Conservation (phyloP, 1,140 invertebrate genomes). For the Probaryconus sp. region DNA sequence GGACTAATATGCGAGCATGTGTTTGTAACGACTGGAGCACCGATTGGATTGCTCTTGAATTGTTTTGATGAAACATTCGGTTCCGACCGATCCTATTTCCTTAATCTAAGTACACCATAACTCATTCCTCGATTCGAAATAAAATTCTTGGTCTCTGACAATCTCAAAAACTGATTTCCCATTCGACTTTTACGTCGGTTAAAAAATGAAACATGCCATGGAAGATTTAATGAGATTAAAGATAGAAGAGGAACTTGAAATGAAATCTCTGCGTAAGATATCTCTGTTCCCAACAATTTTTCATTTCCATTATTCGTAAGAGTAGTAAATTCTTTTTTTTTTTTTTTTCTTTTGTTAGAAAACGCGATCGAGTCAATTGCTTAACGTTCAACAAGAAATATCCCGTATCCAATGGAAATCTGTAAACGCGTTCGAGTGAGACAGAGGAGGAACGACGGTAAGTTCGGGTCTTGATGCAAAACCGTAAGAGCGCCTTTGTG, state of each 20-base stretch:
- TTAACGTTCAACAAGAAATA: background rate
- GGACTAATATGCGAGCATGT: slow-evolving; percentile 6
- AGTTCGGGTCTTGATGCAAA: background rate
- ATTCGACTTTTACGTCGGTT: too few relatives aligned
- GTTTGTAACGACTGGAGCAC: slow-evolving; percentile 11
- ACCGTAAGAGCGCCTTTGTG: slow-evolving; percentile 32
- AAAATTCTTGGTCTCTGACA: too few relatives aligned
- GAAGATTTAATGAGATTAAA: slow-evolving; percentile 40
- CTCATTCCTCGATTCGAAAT: too few relatives aligned
- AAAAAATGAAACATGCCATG: too few relatives aligned
- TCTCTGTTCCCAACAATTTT: slow-evolving; percentile 13
- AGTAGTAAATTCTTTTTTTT: slow-evolving; percentile 20
- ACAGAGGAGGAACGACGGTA: background rate
- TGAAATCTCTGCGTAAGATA: background rate
- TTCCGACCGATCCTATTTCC: slow-evolving; percentile 4
- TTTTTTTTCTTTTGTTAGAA: slow-evolving; percentile 8
- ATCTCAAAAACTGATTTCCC: too few relatives aligned
- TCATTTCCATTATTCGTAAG: slow-evolving; percentile 1
- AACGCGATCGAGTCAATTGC: slow-evolving; percentile 1
- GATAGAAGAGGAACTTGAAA: background rate
- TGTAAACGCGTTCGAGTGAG: slow-evolving; percentile 9
- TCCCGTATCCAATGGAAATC: slow-evolving; percentile 8
- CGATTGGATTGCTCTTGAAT: too few relatives aligned
- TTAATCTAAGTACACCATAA: too few relatives aligned
- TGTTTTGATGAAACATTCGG: too few relatives aligned